These are phyloP conservation scores for Agriopis aurantiaria DNA, from an alignment of 2,888 invertebrate species.

Conservation along the genomic window DNA sequence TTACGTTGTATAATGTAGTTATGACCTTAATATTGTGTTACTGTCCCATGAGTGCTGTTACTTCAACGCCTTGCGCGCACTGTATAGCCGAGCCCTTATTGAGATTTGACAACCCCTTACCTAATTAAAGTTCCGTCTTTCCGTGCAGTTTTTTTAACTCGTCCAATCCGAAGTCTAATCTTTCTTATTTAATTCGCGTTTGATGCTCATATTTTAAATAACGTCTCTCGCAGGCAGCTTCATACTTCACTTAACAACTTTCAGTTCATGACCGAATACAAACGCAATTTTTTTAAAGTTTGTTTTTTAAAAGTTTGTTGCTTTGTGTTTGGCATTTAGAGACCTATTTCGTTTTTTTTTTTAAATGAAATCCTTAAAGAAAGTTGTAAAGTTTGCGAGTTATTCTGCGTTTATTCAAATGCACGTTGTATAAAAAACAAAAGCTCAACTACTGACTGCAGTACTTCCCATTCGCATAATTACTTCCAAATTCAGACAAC, in stretches of 20 bases:
- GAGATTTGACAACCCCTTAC: constrained; percentile 33
- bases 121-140: constrained; percentile 18
- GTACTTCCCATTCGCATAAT: background rate
- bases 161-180: background rate
- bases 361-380: too few species aligned
- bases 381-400: too few species aligned
- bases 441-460: too few species aligned
- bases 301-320: too few species aligned
- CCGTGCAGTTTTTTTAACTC: background rate
- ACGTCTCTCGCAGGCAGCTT: too few species aligned
- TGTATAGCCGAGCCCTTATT: constrained; percentile 49
- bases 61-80: constrained; percentile 66
- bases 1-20: constrained; percentile 20
- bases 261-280: too few species aligned
- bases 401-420: too few species aligned
- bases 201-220: background rate
- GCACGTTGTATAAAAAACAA: too few species aligned
- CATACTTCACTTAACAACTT: too few species aligned
- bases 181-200: background rate
- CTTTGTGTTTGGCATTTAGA: too few species aligned
- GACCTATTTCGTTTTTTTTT: too few species aligned
- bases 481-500: background rate
- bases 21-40: constrained; percentile 38
- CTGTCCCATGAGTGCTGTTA: constrained; percentile 83
- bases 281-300: too few species aligned